Conservation (phyloP, 2,113 vertebrate genomes). For the Amblyornis subalaris region DNA sequence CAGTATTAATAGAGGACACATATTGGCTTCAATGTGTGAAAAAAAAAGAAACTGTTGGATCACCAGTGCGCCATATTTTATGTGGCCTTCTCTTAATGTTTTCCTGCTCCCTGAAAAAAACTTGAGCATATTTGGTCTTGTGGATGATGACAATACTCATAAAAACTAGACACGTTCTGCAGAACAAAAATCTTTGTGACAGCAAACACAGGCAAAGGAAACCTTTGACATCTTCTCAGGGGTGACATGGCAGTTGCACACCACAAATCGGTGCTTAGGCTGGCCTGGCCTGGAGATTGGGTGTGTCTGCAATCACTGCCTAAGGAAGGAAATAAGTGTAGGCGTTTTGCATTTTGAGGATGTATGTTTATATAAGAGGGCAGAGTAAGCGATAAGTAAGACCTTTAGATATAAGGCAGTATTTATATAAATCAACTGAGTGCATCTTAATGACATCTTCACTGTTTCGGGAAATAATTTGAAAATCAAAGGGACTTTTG, state of each 20-base stretch:
- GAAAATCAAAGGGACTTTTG: neutral
- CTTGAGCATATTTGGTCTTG: neutral
- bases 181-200: neutral
- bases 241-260: neutral
- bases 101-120: neutral
- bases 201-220: neutral
- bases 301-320: neutral
- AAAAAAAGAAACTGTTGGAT: neutral
- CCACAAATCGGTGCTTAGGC: neutral
- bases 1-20: neutral
- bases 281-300: neutral
- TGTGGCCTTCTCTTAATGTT: neutral
- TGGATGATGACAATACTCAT: neutral
- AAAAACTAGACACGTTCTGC: neutral
- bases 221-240: neutral
- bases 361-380: neutral
- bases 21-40: neutral
- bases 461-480: neutral
- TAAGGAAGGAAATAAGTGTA: neutral
- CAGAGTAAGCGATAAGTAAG: neutral
- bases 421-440: neutral
- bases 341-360: neutral
- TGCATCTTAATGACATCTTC: neutral
- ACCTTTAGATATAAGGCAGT: neutral
- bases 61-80: neutral